Conservation (phyloP, 1,140 invertebrate species). For the Heliothis virescens region DNA sequence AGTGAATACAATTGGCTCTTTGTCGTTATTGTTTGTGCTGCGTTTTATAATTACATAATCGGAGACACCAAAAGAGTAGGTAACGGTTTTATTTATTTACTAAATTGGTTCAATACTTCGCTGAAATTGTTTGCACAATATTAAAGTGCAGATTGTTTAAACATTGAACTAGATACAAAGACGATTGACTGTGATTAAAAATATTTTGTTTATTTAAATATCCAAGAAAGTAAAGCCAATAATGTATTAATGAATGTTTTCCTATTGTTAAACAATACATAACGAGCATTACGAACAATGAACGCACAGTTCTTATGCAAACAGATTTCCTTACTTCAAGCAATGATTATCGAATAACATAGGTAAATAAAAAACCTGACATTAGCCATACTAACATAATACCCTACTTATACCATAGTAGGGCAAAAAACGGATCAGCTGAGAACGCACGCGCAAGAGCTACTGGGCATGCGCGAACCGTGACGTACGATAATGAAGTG, state of each 20-base stretch:
- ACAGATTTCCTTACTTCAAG: not conserved
- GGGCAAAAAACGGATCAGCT: constrained; percentile 52
- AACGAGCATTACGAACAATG: constrained; percentile 5
- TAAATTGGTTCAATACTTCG: constrained; percentile 2
- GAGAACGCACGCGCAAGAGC: constrained; percentile 51
- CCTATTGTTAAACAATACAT: not conserved
- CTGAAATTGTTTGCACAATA: constrained; percentile 1
- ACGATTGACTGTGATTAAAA: too few species aligned
- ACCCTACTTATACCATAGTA: constrained; percentile 14
- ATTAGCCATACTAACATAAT: constrained; percentile 34
- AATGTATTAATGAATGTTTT: too few species aligned
- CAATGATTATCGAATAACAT: not conserved
- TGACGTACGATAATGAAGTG: constrained; percentile 41
- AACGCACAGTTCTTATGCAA: not conserved
- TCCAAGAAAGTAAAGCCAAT: not conserved
- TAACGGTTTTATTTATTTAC: constrained; percentile 33
- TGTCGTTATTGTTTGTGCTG: constrained; percentile 45
- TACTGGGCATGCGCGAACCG: constrained; percentile 38
- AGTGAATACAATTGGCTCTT: constrained; percentile 57
- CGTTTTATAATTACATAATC: constrained; percentile 52
- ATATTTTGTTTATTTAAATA: too few species aligned
- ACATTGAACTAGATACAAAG: not conserved
- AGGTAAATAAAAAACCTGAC: not conserved
- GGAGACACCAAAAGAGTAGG: constrained; percentile 38
- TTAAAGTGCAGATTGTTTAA: not conserved